Base-by-base conservation (phyloP, 2,113 vertebrate species). In the Prionailurus viverrinus region DNA sequence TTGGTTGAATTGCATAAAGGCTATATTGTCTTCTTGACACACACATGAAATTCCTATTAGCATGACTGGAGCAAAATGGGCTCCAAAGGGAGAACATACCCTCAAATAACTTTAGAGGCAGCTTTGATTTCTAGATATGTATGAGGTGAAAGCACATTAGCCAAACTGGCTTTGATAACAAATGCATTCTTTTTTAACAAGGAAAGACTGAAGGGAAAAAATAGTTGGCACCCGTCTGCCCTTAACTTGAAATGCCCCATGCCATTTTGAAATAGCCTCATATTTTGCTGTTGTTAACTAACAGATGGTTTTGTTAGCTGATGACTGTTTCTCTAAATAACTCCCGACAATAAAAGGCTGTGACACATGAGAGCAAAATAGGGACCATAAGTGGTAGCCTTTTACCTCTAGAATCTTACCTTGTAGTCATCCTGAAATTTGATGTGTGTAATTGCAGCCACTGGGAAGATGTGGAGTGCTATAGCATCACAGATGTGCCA, bases 41-140 rank as follows among this genome's bases (percentile, higher is more conserved):
- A 98, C 98, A 98, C 97, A 91, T 97, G 97, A 95, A 98, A 97
- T 97, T 96, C 94, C 93, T 88, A 94, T 97, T 97, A 98, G 97
- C 79, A 55, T 98, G 95, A n/a, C 31, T 36, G 80, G 81, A 97
- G 96, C 97, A 97, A 97, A 97, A 97, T 58, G 97, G 94, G 73
- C 97, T 98, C 98, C 95, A 96, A 97, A 98, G 98, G 97, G 97
- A 98, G 98, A 98, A 98, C 98, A 97, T 98, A 88, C 97, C 96
- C 89, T 98, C 98, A 78, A 98, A 97, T 98, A 98, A 98, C 98
- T 98, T 98, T 98, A 4, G 0, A 97, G 74, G 19, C 97, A 96
- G 97, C 98, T 99, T 99, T 99, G 99, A 99, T 99, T 98, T 99
- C 98, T 98, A 98, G 98, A 99, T 98, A 98, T 89, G 98, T 73